Evolutionary conservation across 2,888 invertebrate species (phyloP).

Genomic region (Drosophila trichaetosa): DNA sequence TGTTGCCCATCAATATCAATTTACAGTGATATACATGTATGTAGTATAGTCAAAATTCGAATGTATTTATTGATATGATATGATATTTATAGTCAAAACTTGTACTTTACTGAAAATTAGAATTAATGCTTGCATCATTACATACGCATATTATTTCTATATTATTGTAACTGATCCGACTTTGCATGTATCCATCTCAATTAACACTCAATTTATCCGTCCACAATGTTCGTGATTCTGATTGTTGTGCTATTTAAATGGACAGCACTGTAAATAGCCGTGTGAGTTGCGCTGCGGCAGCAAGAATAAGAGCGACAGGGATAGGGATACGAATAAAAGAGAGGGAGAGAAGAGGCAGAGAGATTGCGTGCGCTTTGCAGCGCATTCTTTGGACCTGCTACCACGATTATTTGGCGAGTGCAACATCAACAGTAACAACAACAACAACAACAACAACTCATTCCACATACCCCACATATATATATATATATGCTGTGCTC

Average conservation of each 20-base stretch:
- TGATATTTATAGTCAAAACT: not conserved
- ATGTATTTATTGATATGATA: no score
- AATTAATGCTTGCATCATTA: not conserved
- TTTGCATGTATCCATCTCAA: constrained; percentile 1
- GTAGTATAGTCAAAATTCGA: not conserved
- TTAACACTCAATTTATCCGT: constrained; percentile 11
- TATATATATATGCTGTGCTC: constrained; percentile 1
- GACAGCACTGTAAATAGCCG: constrained; percentile 37
- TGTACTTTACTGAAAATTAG: not conserved
- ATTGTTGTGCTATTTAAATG: constrained; percentile 51
- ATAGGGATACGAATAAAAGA: not conserved
- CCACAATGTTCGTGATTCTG: constrained; percentile 15
- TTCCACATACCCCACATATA: not conserved
- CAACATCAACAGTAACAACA: constrained; percentile 19
- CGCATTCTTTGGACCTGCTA: constrained; percentile 42
- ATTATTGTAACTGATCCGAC: not conserved
- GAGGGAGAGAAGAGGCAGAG: not conserved
- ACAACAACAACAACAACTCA: not conserved
- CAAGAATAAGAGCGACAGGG: not conserved
- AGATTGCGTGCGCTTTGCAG: constrained; percentile 31
- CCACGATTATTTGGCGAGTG: constrained; percentile 38
- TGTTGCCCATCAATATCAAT: not conserved
- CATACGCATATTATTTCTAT: not conserved
- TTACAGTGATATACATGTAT: not conserved
- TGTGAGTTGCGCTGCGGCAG: not conserved